Conservation (phyloP, 2,797 vertebrate species). For the Odontamblyopus lacepedii region DNA sequence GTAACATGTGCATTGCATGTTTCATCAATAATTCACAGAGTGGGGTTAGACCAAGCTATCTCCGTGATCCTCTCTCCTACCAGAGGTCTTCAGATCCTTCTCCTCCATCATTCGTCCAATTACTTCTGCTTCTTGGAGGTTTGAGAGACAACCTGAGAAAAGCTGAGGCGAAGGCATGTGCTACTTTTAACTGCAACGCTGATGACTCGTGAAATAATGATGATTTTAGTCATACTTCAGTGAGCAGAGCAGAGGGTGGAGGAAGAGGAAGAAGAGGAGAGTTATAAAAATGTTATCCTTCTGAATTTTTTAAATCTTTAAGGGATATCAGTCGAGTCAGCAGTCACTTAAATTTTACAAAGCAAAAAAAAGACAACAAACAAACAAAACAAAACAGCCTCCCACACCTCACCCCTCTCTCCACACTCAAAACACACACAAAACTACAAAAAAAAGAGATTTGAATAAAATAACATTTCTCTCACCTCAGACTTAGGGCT, state of each 20-base stretch:
- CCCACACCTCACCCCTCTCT: too few relatives aligned
- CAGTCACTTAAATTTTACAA: too few relatives aligned
- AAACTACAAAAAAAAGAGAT: too few relatives aligned
- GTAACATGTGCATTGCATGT: slow-evolving; percentile 7
- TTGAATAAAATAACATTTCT: too few relatives aligned
- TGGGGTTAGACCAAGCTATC: slow-evolving; percentile 36
- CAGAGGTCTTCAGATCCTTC: slow-evolving; percentile 32
- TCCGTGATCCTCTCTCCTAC: slow-evolving; percentile 27
- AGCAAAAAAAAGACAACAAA: too few relatives aligned
- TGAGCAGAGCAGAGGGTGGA: slow-evolving; percentile 17
- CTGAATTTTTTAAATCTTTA: too few relatives aligned
- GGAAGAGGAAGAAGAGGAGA: too few relatives aligned
- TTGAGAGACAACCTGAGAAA: slow-evolving; percentile 17
- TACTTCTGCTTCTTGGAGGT: slow-evolving; percentile 51
- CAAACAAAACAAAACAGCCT: too few relatives aligned
- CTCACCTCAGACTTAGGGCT: too few relatives aligned
- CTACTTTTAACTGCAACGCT: slow-evolving; percentile 45
- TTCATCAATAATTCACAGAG: slow-evolving; percentile 53
- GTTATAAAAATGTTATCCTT: slow-evolving; percentile 8
- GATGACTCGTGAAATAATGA: slow-evolving; percentile 58
- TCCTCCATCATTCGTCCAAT: slow-evolving; percentile 33
- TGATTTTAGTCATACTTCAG: slow-evolving; percentile 40
- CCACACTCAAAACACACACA: too few relatives aligned
- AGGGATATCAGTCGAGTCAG: too few relatives aligned
- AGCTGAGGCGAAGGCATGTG: slow-evolving; percentile 16